Percentiles rank a stretch among this genome's conserved stretches.
Conservation (phyloP, 2,113 vertebrate genomes). For the Pycnonotus jocosus region DNA sequence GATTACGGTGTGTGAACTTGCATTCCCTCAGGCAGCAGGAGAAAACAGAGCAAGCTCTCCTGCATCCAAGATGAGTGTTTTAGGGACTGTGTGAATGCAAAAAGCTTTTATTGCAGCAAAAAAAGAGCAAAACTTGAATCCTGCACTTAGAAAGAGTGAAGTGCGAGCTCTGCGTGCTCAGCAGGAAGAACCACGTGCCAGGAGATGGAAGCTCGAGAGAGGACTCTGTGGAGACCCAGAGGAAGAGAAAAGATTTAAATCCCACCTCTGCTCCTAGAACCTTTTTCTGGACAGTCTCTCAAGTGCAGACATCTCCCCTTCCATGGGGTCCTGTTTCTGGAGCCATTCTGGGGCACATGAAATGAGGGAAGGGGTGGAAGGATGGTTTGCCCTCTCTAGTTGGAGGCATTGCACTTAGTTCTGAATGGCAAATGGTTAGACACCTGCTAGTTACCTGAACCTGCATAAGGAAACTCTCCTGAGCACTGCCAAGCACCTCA, state of each 20-base stretch:
- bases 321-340: neutral
- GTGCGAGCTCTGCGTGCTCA: rapidly evolving
- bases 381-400: neutral
- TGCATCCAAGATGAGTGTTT: neutral
- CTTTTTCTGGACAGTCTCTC: neutral
- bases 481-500: neutral
- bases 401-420: neutral
- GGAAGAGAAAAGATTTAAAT: neutral
- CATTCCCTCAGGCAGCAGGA: rapidly evolving
- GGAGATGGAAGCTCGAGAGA: neutral
- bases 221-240: neutral
- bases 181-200: neutral
- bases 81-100: rapidly evolving
- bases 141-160: neutral
- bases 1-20: rapidly evolving
- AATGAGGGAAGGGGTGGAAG: neutral
- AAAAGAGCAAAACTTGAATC: neutral
- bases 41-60: neutral
- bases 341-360: neutral
- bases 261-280: neutral
- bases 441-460: neutral
- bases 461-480: neutral
- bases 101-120: rapidly evolving
- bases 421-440: neutral
- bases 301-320: neutral